Evolutionary conservation across 2,113 vertebrate species (phyloP).

Genomic region (Mugil cephalus): DNA sequence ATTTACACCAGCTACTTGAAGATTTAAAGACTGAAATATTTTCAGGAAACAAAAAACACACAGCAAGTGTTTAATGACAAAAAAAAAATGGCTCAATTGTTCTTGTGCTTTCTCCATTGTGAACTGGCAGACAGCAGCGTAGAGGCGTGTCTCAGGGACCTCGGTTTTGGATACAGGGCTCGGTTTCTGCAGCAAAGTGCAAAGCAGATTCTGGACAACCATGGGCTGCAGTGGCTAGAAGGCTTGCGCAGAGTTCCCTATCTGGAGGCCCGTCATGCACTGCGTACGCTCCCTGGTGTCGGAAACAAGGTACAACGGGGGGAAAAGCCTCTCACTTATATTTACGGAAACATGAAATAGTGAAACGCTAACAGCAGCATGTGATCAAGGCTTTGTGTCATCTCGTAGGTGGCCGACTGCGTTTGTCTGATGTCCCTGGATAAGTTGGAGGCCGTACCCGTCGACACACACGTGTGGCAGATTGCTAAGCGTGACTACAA

Average conservation of each 20-base stretch:
- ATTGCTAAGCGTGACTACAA: constrained; percentile 91
- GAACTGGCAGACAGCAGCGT: constrained; percentile 81
- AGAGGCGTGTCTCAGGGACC: constrained; percentile 86
- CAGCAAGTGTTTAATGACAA: too few relatives aligned
- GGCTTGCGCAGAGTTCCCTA: constrained; percentile 85
- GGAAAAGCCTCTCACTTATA: not conserved
- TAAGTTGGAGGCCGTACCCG: constrained; percentile 91
- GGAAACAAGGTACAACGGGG: constrained; percentile 88
- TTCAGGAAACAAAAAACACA: too few relatives aligned
- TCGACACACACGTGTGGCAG: constrained; percentile 96
- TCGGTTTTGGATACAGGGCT: constrained; percentile 96
- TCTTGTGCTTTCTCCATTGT: constrained; percentile 10
- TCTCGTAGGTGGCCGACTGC: constrained; percentile 93
- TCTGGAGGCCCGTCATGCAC: constrained; percentile 84
- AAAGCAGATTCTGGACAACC: constrained; percentile 80
- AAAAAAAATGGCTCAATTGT: too few relatives aligned
- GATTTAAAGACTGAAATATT: not conserved
- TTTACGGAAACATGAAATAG: not conserved
- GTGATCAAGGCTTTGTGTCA: constrained; percentile 2
- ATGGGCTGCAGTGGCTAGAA: constrained; percentile 84
- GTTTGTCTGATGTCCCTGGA: constrained; percentile 95
- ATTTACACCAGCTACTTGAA: not conserved
- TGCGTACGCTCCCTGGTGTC: constrained; percentile 91
- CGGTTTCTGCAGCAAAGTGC: constrained; percentile 90
- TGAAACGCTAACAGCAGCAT: not conserved